A percentile compares a stretch with the other conserved stretches of the same genome.
Evolutionary conservation across 2,113 vertebrate genomes (phyloP).

Genomic region (Gobiocypris rarus): DNA sequence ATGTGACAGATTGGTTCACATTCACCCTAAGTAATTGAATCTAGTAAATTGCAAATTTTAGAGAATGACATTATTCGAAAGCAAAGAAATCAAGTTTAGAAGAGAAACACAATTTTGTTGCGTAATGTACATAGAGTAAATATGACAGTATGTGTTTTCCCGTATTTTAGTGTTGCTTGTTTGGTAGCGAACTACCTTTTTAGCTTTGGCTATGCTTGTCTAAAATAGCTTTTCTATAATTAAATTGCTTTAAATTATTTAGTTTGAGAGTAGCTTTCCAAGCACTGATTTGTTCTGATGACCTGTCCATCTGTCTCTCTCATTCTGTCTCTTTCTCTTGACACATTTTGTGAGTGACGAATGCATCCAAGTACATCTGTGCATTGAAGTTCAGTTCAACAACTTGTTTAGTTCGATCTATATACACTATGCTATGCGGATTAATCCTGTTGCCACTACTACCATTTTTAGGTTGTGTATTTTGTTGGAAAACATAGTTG

Average conservation of each 20-base stretch:
- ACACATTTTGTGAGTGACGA: neutral
- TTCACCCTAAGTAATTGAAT: no score
- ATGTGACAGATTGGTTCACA: no score
- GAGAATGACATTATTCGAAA: no score
- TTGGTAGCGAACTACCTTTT: neutral
- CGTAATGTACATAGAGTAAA: no score
- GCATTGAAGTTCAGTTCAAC: neutral
- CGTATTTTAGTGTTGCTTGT: neutral
- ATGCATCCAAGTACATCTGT: neutral
- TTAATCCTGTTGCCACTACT: no score
- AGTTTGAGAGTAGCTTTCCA: neutral
- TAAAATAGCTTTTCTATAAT: neutral
- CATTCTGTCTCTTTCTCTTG: neutral
- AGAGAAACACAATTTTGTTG: no score
- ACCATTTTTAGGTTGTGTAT: neutral
- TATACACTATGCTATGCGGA: neutral
- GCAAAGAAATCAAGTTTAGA: no score
- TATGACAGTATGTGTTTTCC: no score
- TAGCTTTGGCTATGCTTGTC: neutral
- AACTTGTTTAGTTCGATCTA: neutral
- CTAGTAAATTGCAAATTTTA: no score
- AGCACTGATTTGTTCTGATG: conserved; percentile 1
- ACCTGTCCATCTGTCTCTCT: conserved; percentile 6
- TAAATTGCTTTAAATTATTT: neutral
- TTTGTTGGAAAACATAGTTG: neutral